Percentiles rank a stretch among this genome's conserved stretches.
phyloP scores from a whole-genome alignment of 2,113 vertebrate species.

The Etheostoma spectabile region DNA sequence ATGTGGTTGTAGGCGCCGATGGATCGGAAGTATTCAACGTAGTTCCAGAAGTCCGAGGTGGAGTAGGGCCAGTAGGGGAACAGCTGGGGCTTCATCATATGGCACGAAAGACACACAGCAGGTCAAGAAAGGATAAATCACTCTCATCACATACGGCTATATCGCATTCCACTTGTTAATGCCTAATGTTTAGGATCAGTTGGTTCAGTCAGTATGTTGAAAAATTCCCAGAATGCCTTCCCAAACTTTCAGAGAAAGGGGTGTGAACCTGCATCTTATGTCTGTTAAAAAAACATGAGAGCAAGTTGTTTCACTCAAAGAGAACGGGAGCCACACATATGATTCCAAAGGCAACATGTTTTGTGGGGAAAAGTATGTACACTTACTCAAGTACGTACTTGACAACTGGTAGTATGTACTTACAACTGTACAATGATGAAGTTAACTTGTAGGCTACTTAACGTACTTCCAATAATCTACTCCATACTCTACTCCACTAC shows the following conservation, averaged over 20 bases:
- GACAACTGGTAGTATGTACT: not conserved
- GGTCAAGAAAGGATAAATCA: not conserved
- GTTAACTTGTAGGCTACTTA: not conserved
- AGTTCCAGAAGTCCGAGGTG: slow-evolving; percentile 94
- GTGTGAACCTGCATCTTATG: not conserved
- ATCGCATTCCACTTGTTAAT: not conserved
- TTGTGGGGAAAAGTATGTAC: not conserved
- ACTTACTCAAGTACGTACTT: not conserved
- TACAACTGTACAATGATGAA: not conserved
- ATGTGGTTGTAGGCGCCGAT: slow-evolving; percentile 90
- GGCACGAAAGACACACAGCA: slow-evolving; percentile 77
- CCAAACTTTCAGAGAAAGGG: not conserved
- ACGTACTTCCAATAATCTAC: not conserved
- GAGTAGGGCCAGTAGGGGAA: slow-evolving; percentile 97
- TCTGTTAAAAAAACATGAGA: not conserved
- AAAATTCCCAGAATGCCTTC: not conserved
- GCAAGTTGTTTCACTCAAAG: not conserved
- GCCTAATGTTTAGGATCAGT: not conserved
- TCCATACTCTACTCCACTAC: not conserved
- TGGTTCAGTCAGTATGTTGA: not conserved
- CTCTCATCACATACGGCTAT: not conserved
- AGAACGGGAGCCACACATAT: not conserved
- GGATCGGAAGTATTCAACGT: slow-evolving; percentile 90
- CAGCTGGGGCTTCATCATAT: slow-evolving; percentile 78
- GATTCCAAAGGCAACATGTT: not conserved